These are phyloP conservation scores for Macrocentrus cingulum DNA, from an alignment of 1,140 invertebrate genomes.

Conservation along the genomic window DNA sequence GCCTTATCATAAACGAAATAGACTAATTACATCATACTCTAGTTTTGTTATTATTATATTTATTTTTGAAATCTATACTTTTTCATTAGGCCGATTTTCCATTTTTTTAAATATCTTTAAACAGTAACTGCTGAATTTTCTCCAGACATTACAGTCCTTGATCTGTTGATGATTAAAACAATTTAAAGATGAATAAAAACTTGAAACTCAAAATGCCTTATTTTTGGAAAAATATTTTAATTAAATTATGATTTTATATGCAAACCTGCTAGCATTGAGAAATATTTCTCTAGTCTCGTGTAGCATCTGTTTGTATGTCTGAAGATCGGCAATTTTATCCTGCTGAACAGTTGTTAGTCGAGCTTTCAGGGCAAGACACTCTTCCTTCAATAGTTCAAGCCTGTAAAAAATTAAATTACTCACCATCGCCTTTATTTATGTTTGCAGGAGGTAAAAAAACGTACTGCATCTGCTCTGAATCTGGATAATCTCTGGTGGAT, in stretches of 20 bases:
- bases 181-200: neutral
- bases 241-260: neutral
- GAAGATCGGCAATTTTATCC: conserved; percentile 47
- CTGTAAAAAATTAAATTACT: conserved; percentile 33
- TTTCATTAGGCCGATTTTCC: too few species aligned
- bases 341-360: conserved; percentile 45
- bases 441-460: conserved; percentile 32
- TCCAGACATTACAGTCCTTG: neutral
- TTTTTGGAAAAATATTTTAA: neutral
- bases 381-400: conserved; percentile 52
- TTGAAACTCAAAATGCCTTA: neutral
- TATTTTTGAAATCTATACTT: neutral
- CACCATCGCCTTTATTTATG: neutral
- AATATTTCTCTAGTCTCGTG: conserved; percentile 43
- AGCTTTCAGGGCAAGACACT: conserved; percentile 49
- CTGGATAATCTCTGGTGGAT: conserved; percentile 13
- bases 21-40: neutral
- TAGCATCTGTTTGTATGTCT: conserved; percentile 42
- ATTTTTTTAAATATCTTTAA: neutral
- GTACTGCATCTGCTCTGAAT: conserved; percentile 35
- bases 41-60: too few species aligned
- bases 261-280: conserved; percentile 42
- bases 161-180: neutral
- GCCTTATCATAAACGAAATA: conserved; percentile 2
- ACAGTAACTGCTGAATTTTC: neutral